phyloP scores from a whole-genome alignment of 2,888 invertebrate genomes.

The Elmis aenea region DNA sequence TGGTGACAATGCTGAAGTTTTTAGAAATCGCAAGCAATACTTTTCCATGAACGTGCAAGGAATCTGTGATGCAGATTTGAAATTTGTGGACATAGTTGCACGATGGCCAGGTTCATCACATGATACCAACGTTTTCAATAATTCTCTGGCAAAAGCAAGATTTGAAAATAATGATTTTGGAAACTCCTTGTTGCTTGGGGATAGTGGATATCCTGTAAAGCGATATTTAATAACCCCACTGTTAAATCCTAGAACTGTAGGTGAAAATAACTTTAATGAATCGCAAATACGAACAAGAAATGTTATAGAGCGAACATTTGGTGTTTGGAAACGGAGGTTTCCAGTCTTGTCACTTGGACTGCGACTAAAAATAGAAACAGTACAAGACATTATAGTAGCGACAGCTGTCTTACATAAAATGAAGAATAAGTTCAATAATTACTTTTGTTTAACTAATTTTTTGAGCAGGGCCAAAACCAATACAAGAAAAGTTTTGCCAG shows the following conservation, averaged over 20 bases:
- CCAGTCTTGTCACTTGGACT: constrained; percentile 25
- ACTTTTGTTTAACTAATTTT: no score
- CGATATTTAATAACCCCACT: constrained; percentile 16
- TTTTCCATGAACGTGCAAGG: constrained; percentile 29
- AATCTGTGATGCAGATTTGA: constrained; percentile 17
- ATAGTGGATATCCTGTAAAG: constrained; percentile 27
- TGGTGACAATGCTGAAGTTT: constrained; percentile 24
- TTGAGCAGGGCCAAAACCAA: no score
- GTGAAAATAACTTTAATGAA: constrained; percentile 22
- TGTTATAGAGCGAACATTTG: constrained; percentile 24
- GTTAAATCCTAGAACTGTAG: constrained; percentile 8
- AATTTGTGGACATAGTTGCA: constrained; percentile 17
- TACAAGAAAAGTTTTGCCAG: no score
- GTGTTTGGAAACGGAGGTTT: constrained; percentile 27
- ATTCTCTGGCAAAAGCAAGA: constrained; percentile 22
- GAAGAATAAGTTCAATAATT: no score
- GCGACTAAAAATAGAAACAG: constrained; percentile 6
- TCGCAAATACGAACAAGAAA: constrained; percentile 22
- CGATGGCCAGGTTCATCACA: constrained; percentile 32
- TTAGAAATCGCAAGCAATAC: constrained; percentile 24
- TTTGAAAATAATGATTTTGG: constrained; percentile 18
- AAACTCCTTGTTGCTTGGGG: constrained; percentile 20
- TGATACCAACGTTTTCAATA: constrained; percentile 33
- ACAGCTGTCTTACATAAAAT: constrained; percentile 8
- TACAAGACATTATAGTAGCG: constrained; percentile 8